These are phyloP conservation scores for Ametastegia equiseti DNA, from an alignment of 2,888 invertebrate genomes.

Conservation along the genomic window DNA sequence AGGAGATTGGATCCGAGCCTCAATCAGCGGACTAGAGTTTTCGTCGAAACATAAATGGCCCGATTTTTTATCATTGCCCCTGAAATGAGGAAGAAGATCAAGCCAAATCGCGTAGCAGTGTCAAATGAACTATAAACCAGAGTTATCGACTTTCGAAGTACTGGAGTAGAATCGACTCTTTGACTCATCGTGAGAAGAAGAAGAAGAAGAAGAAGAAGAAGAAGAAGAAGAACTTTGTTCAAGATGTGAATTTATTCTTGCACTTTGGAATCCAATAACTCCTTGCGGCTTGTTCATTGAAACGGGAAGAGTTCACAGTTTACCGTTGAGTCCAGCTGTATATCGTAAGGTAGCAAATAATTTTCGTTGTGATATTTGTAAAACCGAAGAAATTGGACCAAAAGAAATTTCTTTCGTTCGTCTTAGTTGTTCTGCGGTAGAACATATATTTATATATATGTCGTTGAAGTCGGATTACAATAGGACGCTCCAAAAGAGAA, in stretches of 20 bases:
- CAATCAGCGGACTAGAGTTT: too few relatives aligned
- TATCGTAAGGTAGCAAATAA: background rate
- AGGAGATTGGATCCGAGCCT: too few relatives aligned
- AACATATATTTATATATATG: background rate
- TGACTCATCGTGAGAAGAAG: background rate
- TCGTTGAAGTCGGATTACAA: background rate
- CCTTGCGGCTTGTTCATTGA: background rate
- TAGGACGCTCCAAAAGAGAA: background rate
- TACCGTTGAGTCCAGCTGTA: background rate
- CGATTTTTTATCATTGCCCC: background rate
- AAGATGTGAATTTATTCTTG: slow-evolving; percentile 14
- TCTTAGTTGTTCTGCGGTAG: background rate
- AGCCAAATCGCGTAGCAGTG: background rate
- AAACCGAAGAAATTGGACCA: background rate
- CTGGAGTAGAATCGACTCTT: background rate
- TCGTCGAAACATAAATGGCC: too few relatives aligned
- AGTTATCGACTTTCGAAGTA: background rate
- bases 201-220: background rate
- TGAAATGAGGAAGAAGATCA: background rate
- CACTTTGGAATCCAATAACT: slow-evolving; percentile 14
- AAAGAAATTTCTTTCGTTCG: background rate
- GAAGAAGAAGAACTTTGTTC: background rate
- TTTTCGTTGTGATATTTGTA: background rate
- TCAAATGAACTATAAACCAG: slow-evolving; percentile 17
- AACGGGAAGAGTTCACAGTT: background rate